These are phyloP conservation scores for Zootermopsis nevadensis DNA, from an alignment of 2,888 invertebrate species.

Conservation along the genomic window DNA sequence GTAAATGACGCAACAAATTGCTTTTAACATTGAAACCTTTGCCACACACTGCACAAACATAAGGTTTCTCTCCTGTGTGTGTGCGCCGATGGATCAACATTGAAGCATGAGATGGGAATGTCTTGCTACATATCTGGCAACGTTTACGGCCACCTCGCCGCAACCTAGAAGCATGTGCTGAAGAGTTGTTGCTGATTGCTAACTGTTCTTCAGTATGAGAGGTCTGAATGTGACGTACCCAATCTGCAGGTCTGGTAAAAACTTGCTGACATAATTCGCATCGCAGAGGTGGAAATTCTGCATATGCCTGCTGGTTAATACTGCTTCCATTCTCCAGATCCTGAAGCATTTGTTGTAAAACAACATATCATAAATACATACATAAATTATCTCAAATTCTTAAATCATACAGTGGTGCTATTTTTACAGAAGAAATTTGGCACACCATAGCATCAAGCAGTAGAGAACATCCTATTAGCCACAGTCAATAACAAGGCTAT, in stretches of 20 bases:
- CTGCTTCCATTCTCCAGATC: conserved; percentile 5
- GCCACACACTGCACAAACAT: conserved; percentile 78
- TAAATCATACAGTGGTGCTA: too few species aligned
- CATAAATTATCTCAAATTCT: too few species aligned
- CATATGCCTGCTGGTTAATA: conserved; percentile 7
- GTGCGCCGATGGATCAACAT: conserved; percentile 83
- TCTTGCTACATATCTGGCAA: conserved; percentile 78
- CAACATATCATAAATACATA: too few species aligned
- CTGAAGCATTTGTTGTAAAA: not conserved
- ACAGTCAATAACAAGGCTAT: too few species aligned
- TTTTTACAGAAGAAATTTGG: too few species aligned
- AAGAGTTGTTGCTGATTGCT: conserved; percentile 76
- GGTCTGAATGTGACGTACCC: conserved; percentile 86
- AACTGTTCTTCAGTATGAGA: conserved; percentile 78
- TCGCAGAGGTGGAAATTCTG: conserved; percentile 73
- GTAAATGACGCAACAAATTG: conserved; percentile 77
- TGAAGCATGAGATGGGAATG: conserved; percentile 81
- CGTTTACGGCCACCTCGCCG: conserved; percentile 62
- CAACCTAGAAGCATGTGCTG: conserved; percentile 58
- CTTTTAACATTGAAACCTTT: conserved; percentile 85
- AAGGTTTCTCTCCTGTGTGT: conserved; percentile 81
- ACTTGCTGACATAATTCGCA: conserved; percentile 88
- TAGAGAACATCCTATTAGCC: too few species aligned
- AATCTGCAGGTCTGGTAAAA: conserved; percentile 83
- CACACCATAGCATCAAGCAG: too few species aligned